Evolutionary conservation across 2,888 invertebrate species (phyloP).

Genomic region (Liopterus haemorrhoidalis): DNA sequence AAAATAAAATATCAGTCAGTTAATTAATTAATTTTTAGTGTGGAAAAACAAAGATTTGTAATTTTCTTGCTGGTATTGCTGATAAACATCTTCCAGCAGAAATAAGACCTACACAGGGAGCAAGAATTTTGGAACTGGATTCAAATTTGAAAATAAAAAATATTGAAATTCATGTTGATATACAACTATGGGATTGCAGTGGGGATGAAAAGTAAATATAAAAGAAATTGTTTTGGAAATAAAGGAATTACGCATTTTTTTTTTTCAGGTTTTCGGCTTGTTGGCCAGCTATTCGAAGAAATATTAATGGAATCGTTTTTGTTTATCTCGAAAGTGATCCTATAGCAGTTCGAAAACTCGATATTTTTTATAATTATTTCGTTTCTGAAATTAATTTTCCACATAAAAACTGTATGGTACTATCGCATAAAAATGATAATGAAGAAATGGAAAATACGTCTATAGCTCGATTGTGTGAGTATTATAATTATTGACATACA

Average conservation of each 20-base stretch:
- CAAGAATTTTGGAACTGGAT: slow-evolving; percentile 36
- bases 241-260: slow-evolving; percentile 5
- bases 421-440: slow-evolving; percentile 27
- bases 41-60: slow-evolving; percentile 34
- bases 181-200: slow-evolving; percentile 37
- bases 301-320: slow-evolving; percentile 36
- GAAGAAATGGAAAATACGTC: not conserved
- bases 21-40: slow-evolving; percentile 26
- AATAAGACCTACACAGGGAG: slow-evolving; percentile 32
- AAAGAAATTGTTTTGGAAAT: not conserved
- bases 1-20: slow-evolving; percentile 7
- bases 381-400: slow-evolving; percentile 34
- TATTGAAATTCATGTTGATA: slow-evolving; percentile 31
- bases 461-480: slow-evolving; percentile 34
- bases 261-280: slow-evolving; percentile 32
- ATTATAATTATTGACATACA: not conserved
- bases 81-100: slow-evolving; percentile 33
- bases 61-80: slow-evolving; percentile 34
- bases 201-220: slow-evolving; percentile 35
- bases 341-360: slow-evolving; percentile 33
- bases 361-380: slow-evolving; percentile 37
- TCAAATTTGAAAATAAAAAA: slow-evolving; percentile 32
- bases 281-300: slow-evolving; percentile 36
- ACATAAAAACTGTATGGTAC: slow-evolving; percentile 34
- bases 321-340: slow-evolving; percentile 34